These are phyloP conservation scores for Rhinolophus ferrumequinum DNA, from an alignment of 2,113 vertebrate genomes.

Conservation along the genomic window DNA sequence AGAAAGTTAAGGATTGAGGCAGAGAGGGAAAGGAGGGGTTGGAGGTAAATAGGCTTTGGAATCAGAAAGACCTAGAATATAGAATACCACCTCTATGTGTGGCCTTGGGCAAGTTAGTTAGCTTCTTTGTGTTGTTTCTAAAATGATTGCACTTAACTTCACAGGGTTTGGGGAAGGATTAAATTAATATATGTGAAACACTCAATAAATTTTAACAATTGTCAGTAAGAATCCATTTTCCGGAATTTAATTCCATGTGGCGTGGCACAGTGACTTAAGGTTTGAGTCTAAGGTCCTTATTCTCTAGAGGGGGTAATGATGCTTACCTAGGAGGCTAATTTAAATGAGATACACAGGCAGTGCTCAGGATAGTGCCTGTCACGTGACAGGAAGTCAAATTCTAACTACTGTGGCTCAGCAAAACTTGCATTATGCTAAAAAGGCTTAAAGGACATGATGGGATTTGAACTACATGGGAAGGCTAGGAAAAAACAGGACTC, in stretches of 20 bases:
- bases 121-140: background rate
- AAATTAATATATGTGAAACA: background rate
- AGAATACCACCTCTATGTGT: too few species aligned
- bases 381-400: background rate
- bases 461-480: background rate
- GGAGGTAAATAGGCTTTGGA: background rate
- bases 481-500: background rate
- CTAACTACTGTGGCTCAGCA: background rate
- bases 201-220: background rate
- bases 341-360: background rate
- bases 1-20: background rate
- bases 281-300: background rate
- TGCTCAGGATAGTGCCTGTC: background rate
- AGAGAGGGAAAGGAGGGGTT: background rate
- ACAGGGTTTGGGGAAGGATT: background rate
- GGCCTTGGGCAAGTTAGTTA: background rate
- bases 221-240: background rate
- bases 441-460: background rate
- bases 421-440: background rate
- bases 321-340: background rate
- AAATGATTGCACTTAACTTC: background rate
- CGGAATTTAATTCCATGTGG: background rate
- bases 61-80: background rate
- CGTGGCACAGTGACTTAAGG: background rate
- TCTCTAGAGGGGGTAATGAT: background rate